Evolutionary conservation across 2,113 vertebrate species (phyloP), one percentile per base, ranked within the genome.

Genomic region (Nyctereutes procyonoides): DNA sequence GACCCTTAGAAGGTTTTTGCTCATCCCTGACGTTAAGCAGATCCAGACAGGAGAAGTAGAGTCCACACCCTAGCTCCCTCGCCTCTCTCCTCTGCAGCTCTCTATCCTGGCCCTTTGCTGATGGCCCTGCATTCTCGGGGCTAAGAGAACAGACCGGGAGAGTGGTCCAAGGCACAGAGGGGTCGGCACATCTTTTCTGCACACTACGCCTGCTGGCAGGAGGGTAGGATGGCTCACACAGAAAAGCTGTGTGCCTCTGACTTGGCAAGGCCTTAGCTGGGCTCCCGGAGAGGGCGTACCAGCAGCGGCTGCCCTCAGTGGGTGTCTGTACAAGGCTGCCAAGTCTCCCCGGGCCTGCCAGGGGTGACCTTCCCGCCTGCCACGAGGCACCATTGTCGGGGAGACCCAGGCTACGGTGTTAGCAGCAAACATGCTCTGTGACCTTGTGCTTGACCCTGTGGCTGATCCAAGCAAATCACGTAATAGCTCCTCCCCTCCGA

Each of bases 11-110:
- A 51, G 38, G 35, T n/a, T 79, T 38, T 51, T 82, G 30, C 53
- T 90, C 10, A 19, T 56, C 30, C 71, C 58, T 56, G 69, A 58
- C 12, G 26, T 77, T 65, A 38, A 95, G 92, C 20, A 63, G 43
- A 88, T 8, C 17, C 3, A 11, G 77, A 53, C 7, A 30, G 53
- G 30, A 88, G 71, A 74, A 28, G 43, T 32, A 76, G 73, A 43
- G 58, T 30, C 5, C 5, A 16, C 0, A 5, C 1, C 4, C 5
- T 6, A 9, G 32, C 16, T 14, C 28, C 43, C 15, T 10, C 10
- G 3, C 22, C 8, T 5, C 12, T 32, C 12, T 96, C 9, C 10
- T 87, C 22, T 10, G 8, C 9, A 62, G 53, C 51, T 74, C 16
- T 28, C 88, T 20, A 19, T 83, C 12, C 71, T 82, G 88, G 8